Conservation (phyloP, 2,113 vertebrate genomes). For the Empidonax traillii region DNA sequence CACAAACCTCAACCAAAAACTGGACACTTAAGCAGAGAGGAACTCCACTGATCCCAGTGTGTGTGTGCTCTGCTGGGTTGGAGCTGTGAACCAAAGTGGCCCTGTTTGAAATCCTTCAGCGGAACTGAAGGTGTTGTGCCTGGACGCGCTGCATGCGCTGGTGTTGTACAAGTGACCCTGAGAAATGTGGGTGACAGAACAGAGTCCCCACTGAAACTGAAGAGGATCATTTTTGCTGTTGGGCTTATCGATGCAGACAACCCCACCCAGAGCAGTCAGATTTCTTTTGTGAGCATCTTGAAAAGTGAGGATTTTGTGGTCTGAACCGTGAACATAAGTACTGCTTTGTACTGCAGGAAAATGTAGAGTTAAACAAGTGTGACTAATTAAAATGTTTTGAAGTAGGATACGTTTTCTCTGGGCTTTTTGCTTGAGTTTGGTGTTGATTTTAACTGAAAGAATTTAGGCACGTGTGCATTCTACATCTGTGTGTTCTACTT, state of each 20-base stretch:
- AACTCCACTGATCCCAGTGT: not conserved
- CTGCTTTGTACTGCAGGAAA: not conserved
- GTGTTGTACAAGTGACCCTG: not conserved
- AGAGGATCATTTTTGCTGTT: not conserved
- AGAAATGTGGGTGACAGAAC: not conserved
- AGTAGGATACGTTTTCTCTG: not conserved
- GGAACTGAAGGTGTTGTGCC: not conserved
- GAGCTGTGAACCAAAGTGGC: not conserved
- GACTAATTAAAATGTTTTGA: not conserved
- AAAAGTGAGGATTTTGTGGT: not conserved
- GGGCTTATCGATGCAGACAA: not conserved
- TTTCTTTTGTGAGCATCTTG: not conserved
- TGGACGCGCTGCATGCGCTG: rapidly evolving
- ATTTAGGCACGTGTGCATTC: not conserved
- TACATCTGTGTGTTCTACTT: not conserved
- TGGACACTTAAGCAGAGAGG: not conserved
- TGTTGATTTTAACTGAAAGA: not conserved
- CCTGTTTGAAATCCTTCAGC: no score
- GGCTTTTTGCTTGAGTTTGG: not conserved
- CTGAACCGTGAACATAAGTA: not conserved
- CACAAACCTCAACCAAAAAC: not conserved
- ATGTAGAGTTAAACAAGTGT: not conserved
- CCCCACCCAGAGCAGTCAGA: not conserved
- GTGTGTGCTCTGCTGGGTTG: rapidly evolving
- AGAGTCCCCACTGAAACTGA: not conserved